Base-by-base conservation (phyloP, 2,113 vertebrate genomes). In the Amazona vittata region DNA sequence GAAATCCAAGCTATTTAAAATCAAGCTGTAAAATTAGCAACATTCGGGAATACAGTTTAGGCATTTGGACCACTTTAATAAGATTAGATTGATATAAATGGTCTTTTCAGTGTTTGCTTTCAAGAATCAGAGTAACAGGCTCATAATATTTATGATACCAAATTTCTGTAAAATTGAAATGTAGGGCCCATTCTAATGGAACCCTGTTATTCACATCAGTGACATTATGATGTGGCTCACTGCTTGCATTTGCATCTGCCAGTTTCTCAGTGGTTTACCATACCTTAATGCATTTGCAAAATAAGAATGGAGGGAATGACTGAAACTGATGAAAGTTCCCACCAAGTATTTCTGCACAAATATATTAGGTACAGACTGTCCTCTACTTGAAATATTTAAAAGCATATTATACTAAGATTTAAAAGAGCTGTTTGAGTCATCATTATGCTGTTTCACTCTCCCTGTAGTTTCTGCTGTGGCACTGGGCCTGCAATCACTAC, bases 1-100 rank as follows among this genome's bases (percentile, higher is more conserved):
- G 78, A 80, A 92, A 70, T 77, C 26, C 44, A 62, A 85, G 43
- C n/a, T 67, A 69, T 49, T 94, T 71, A 82, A 86, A 94, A 94
- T 29, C 37, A 82, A 62, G 21, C 31, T 81, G 69, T 43, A 86
- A 80, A 71, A 71, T 43, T n/a, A 43, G 33, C 44, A 77, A 37
- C 37, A 71, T 52, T 31, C 74, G 43, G 55, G 46, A 87, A 90
- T 63, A 57, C 1, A 90, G 28, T 69, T 80, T 35, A 75, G 52
- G 37, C 77, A 50, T 55, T 76, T 67, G 80, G 77, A 65, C 16
- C 59, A 39, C 28, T 70, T 77, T 35, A 91, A 46, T 14, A 52
- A 60, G 12, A 57, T 70, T 60, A 47, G 26, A 89, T 26, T 50
- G 60, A 86, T 37, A 57, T 5, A 90, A 92, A 68, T 2, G 6